Evolutionary conservation across 2,888 invertebrate species (phyloP).

Genomic region (Apotomis betuletana): DNA sequence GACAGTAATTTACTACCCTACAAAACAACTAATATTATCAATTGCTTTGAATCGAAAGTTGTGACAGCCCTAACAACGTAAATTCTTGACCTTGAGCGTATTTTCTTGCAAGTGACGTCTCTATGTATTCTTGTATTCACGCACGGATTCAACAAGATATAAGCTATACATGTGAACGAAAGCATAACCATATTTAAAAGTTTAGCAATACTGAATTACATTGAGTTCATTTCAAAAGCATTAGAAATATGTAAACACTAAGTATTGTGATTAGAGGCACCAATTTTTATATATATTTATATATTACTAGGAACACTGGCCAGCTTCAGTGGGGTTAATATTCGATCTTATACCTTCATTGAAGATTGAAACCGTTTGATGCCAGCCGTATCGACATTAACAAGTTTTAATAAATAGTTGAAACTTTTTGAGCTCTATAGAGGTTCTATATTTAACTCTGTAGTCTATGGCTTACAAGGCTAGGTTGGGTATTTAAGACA

Average conservation of each 20-base stretch:
- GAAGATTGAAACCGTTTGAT: constrained; percentile 14
- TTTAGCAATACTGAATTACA: constrained; percentile 24
- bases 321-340: constrained; percentile 18
- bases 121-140: constrained; percentile 19
- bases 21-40: too few species aligned
- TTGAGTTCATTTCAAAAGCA: constrained; percentile 30
- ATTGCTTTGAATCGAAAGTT: background rate
- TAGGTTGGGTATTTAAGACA: constrained; percentile 32
- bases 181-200: constrained; percentile 12
- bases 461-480: constrained; percentile 26
- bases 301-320: constrained; percentile 39
- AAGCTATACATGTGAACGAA: constrained; percentile 20
- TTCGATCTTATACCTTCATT: constrained; percentile 13
- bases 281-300: constrained; percentile 37
- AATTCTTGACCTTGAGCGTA: constrained; percentile 2
- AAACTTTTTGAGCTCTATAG: constrained; percentile 53
- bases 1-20: too few species aligned
- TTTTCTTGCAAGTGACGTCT: background rate
- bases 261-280: constrained; percentile 42
- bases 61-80: background rate
- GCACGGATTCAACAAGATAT: background rate
- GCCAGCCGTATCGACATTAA: constrained; percentile 22
- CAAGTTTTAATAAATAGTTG: constrained; percentile 51
- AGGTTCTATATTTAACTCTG: constrained; percentile 41
- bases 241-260: constrained; percentile 40